Evolutionary conservation across 2,113 vertebrate genomes (phyloP), one percentile per base, ranked within the genome.

Genomic region (Hemibagrus wyckioides): DNA sequence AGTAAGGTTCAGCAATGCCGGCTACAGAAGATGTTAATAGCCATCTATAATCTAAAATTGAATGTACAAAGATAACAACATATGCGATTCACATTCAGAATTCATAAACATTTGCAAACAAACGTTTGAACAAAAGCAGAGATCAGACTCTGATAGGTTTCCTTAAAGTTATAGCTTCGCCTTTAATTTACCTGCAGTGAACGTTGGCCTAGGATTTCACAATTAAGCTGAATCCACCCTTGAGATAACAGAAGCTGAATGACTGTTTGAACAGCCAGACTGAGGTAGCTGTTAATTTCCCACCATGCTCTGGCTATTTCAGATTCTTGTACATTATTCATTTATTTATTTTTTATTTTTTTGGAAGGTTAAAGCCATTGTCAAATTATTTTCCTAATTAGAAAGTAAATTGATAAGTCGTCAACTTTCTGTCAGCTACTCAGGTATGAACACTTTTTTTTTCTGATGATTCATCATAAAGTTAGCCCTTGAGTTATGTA

Each of bases 321-420:
- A 88, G 84, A 41, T 81, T 54, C 57, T 69, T 77, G 83, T n/a
- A n/a, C n/a, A n/a, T n/a, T n/a, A n/a, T n/a, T n/a, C n/a, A n/a
- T n/a, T n/a, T n/a, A n/a, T n/a, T 65, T 6, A 88, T 56, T 77
- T 83, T 73, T 56, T 76, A 75, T 83, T 80, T 30, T 71, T 83
- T 59, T 56, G 50, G 65, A 88, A 84, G 85, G 77, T 86, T 90
- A 87, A 88, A 88, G 63, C 61, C 82, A 76, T 76, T 69, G 77
- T 86, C 76, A 91, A 59, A 23, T 87, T 48, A 90, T 87, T 85
- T 87, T 87, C 75, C 88, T 83, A 25, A 36, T 36, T 80, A 19
- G 7, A 56, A 50, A 80, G 19, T 80, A 80, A 56, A 79, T 80
- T 36, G 30, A 54, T 80, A 56, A 57, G 73, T 81, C 25, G 48